These are phyloP conservation scores for Epinephelus cyanopodus DNA, from an alignment of 2,113 vertebrate genomes.

Conservation along the genomic window DNA sequence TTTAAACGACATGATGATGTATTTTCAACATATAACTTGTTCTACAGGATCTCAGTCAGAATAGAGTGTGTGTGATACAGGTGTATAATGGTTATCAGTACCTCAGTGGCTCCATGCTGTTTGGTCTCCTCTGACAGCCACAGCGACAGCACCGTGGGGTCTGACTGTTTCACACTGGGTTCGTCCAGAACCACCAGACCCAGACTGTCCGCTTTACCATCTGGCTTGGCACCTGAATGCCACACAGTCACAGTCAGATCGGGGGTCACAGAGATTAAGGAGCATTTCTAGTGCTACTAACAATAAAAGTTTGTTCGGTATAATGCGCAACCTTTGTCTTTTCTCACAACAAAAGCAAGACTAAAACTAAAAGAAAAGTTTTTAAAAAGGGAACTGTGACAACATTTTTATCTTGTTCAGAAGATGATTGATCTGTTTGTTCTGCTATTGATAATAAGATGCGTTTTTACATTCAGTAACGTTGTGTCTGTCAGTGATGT, in stretches of 20 bases:
- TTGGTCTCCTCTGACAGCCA: conserved; percentile 96
- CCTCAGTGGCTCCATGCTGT: conserved; percentile 89
- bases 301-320: not conserved
- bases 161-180: conserved; percentile 94
- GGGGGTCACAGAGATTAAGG: not conserved
- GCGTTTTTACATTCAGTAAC: too few species aligned
- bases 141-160: conserved; percentile 93
- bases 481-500: not conserved
- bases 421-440: not conserved
- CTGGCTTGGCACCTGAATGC: conserved; percentile 89
- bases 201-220: conserved; percentile 89
- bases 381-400: not conserved
- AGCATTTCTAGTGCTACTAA: not conserved
- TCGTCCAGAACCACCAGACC: conserved; percentile 94
- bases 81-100: not conserved
- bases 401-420: not conserved
- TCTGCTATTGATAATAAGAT: too few species aligned
- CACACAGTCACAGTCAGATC: not conserved
- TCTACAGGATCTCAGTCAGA: too few species aligned
- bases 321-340: not conserved
- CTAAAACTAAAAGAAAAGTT: not conserved
- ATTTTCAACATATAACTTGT: too few species aligned
- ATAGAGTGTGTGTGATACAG: not conserved
- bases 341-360: not conserved
- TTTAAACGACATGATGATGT: too few species aligned